These are phyloP conservation scores for Oncorhynchus nerka DNA, from an alignment of 2,113 vertebrate species.

Conservation along the genomic window DNA sequence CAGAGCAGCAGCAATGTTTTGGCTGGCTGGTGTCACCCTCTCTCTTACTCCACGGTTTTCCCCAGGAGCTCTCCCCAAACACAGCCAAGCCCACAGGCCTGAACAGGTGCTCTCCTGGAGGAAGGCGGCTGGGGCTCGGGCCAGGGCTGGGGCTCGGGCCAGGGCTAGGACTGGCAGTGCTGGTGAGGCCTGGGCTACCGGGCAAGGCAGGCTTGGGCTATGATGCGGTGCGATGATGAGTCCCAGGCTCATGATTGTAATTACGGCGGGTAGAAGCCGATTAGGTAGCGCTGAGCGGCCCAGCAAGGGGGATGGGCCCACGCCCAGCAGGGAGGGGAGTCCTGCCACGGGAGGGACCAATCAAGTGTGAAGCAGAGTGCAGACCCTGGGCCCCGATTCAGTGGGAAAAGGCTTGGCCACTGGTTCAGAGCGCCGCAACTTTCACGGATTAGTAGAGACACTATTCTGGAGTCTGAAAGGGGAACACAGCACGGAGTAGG, in stretches of 20 bases:
- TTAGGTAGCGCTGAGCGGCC: conserved; percentile 85
- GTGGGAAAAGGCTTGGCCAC: conserved; percentile 94
- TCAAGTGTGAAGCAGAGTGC: conserved; percentile 96
- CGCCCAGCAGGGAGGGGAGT: conserved; percentile 94
- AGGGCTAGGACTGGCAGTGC: conserved; percentile 29
- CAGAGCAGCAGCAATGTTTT: conserved; percentile 31
- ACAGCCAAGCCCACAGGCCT: conserved; percentile 51
- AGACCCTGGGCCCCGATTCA: conserved; percentile 92
- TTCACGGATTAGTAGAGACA: conserved; percentile 99
- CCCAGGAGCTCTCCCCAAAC: conserved; percentile 29
- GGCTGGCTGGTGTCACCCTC: conserved; percentile 48
- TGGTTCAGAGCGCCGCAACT: conserved; percentile 96
- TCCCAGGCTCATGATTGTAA: conserved; percentile 77
- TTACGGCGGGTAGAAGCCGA: conserved; percentile 90
- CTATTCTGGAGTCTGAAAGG: conserved; percentile 95
- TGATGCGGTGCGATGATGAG: conserved; percentile 59
- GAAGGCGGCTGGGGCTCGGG: conserved; percentile 15
- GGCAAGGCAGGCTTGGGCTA: conserved; percentile 42
- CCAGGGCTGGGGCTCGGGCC: conserved; percentile 48
- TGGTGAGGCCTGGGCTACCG: conserved; percentile 43
- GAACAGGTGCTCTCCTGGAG: conserved; percentile 55
- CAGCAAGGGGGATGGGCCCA: conserved; percentile 86
- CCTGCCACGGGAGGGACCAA: conserved; percentile 91
- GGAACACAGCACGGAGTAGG: conserved; percentile 95
- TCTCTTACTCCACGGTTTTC: conserved; percentile 22